Evolutionary conservation across 2,888 invertebrate species (phyloP).

Genomic region (Acanthoscelides obtectus): DNA sequence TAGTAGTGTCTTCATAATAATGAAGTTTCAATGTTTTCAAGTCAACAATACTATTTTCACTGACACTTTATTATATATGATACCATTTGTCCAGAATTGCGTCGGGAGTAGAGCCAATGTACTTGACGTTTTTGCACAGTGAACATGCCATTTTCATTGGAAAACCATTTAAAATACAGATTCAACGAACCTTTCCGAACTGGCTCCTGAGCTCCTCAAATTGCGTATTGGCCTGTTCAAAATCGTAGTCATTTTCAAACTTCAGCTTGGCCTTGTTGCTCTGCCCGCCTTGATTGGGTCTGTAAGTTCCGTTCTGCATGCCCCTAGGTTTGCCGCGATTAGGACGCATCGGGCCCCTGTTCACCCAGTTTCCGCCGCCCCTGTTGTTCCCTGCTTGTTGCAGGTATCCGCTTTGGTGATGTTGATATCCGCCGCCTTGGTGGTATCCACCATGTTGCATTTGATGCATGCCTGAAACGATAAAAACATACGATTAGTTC

Average conservation of each 20-base stretch:
- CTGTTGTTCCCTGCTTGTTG: slow-evolving; percentile 16
- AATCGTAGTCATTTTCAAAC: slow-evolving; percentile 97
- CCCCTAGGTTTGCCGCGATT: slow-evolving; percentile 31
- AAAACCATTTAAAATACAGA: neutral
- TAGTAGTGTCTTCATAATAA: too few relatives aligned
- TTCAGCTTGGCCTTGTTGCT: slow-evolving; percentile 58
- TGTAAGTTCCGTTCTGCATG: slow-evolving; percentile 27
- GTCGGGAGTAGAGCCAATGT: too few relatives aligned
- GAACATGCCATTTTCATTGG: too few relatives aligned
- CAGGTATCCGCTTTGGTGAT: slow-evolving; percentile 14
- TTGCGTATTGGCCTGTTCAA: slow-evolving; percentile 96
- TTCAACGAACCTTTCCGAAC: slow-evolving; percentile 62
- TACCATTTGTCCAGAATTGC: too few relatives aligned
- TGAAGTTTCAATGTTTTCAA: too few relatives aligned
- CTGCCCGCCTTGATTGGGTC: slow-evolving; percentile 24
- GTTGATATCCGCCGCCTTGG: slow-evolving; percentile 4
- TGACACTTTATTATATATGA: too few relatives aligned
- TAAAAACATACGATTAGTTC: too few relatives aligned
- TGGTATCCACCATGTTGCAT: slow-evolving; percentile 4
- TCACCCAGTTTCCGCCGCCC: slow-evolving; percentile 28
- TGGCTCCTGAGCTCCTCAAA: slow-evolving; percentile 89
- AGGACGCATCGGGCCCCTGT: slow-evolving; percentile 29
- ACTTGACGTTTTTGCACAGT: too few relatives aligned
- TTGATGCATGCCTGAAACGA: slow-evolving; percentile 37
- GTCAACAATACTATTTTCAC: too few relatives aligned